Base-by-base conservation (phyloP, 1,140 invertebrate genomes). In the Bombyx mandarina region DNA sequence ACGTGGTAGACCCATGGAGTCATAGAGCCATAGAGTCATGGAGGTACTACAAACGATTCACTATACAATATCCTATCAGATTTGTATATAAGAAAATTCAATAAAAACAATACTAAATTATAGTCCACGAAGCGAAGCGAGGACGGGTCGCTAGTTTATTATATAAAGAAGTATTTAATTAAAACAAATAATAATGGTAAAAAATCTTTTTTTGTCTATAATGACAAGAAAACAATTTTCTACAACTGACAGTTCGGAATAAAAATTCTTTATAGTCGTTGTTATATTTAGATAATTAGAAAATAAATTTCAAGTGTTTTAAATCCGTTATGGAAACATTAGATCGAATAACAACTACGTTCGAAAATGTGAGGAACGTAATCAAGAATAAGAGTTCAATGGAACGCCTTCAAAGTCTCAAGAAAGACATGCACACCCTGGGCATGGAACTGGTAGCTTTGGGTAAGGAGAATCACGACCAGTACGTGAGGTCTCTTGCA, bases 401-500 rank as follows among this genome's bases (percentile, higher is more conserved):
- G 6, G 76, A 77, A 54, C 57, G 71, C 26, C 53, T 80, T 0
- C 67, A 71, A 22, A 70, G 46, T 26, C 61, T 83, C 8, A 86
- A 82, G 53, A 81, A 70, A 48, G 76, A 83, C 47, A 79, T 83
- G 42, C 72, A 77, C 43, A 63, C 56, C 45, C 57, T 86, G 1
- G 70, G 65, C 12, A 72, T 68, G 1, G 80, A 86, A 18, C 62
- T 86, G 7, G 61, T 66, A 8, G 62, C 73, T 42, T 60, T 84
- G 10, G 75, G 82, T 6, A 79, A 75, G 53, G 74, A 77, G 50
- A 78, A 79, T 58, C 78, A 79, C 59, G 77, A 74, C 42, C 63
- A 71, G 10, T 74, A 72, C 45, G 26, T 81, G 18, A 63, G 82
- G 45, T 77, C 81, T 2, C 51, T 82, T 12, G 81, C 81, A 4